Evolutionary conservation across 2,113 vertebrate species (phyloP), one percentile per base, ranked within the genome.

Genomic region (Cryptotis parvus): DNA sequence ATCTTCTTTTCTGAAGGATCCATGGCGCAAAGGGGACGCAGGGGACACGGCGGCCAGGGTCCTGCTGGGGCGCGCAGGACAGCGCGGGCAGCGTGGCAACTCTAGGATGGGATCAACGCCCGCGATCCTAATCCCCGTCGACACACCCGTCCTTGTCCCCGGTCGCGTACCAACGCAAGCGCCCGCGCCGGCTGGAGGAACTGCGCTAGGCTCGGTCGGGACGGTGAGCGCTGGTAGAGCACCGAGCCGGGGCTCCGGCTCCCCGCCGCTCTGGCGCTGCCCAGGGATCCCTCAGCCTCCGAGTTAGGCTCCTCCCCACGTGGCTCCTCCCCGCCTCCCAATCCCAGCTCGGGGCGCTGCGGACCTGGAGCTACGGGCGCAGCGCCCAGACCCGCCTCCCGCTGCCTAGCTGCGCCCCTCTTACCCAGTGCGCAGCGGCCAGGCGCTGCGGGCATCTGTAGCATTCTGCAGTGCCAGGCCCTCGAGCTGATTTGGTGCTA

Each of bases 1-100:
- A 99, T 98, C 95, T 98, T 98, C 81, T 96, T 96, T 91, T 98
- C 98, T 74, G 98, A 98, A 29, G 97, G 94, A 95, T 98, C 99
- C 98, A 99, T 99, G 61, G 91, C 27, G 75, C 85, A 15, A n/a
- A 18, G 20, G 1, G 85, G 76, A 43, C 65, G 33, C 41, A 16
- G 20, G 1, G 85, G 76, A 43, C 65, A n/a, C 41, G 72, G 76
- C 73, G 26, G 9, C 41, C 37, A n/a, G 35, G 79, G 84, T 43
- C 10, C 86, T 22, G 4, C 35, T 8, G 29, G 73, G 41, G 77
- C 22, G 16, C 33, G 49, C 7, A 58, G 49, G 52, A 18, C 58
- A 35, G 49, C 66, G 37, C 9, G 9, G 22, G 33, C 61, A 68
- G 74, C 84, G 65, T 22, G 77, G 89, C 37, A 61, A 66, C 31